phyloP scores from a whole-genome alignment of 2,113 vertebrate genomes.

The Microtus montanus region DNA sequence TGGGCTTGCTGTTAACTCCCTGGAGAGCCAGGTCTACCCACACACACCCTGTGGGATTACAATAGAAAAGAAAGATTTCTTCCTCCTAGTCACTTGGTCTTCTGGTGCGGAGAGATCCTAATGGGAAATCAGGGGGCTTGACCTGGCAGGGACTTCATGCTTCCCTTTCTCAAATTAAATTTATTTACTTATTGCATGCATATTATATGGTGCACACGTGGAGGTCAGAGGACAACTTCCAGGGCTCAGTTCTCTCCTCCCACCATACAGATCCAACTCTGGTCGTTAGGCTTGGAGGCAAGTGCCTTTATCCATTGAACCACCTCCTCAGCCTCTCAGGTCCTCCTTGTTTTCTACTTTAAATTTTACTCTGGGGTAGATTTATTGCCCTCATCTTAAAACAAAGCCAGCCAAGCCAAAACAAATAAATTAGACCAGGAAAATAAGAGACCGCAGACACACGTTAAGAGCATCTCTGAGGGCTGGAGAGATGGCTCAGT shows the following conservation, averaged over 20 bases:
- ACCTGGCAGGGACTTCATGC: neutral
- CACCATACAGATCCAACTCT: neutral
- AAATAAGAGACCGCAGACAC: neutral
- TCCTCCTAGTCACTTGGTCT: neutral
- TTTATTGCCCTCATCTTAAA: neutral
- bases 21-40: slow-evolving; percentile 11
- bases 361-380: slow-evolving; percentile 8
- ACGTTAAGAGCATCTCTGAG: neutral
- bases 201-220: neutral
- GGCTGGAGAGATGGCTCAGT: no score
- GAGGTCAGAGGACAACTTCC: neutral
- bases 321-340: neutral
- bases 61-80: neutral
- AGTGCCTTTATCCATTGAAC: neutral
- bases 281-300: neutral
- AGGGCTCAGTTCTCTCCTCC: neutral
- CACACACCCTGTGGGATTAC: neutral
- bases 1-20: neutral
- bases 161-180: neutral
- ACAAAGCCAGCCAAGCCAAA: slow-evolving; percentile 29
- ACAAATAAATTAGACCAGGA: neutral
- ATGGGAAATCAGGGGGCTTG: neutral
- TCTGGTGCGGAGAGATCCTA: neutral
- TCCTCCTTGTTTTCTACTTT: neutral
- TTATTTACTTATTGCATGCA: neutral